A percentile compares a stretch with the other conserved stretches of the same genome.
Conservation (phyloP, 2,888 invertebrate species). For the Lathronympha strigana region DNA sequence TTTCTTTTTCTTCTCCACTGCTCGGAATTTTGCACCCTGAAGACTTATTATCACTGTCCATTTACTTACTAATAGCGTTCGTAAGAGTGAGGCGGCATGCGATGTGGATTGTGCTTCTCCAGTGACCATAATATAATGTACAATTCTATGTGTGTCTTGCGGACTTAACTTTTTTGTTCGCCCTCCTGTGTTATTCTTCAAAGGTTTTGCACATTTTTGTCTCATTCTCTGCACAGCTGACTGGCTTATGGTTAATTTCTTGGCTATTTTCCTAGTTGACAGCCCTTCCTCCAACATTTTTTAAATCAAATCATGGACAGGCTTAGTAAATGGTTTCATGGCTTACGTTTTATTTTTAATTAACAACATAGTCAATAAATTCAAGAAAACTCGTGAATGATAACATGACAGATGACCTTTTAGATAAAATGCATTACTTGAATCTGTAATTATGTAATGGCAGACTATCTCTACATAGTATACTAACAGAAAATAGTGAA, state of each 20-base stretch:
- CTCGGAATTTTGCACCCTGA: neutral
- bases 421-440: neutral
- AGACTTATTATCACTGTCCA: slow-evolving; percentile 1
- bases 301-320: neutral
- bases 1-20: slow-evolving; percentile 4
- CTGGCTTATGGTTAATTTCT: slow-evolving; percentile 8
- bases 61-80: slow-evolving; percentile 3
- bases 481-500: no score
- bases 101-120: slow-evolving; percentile 8
- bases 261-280: slow-evolving; percentile 8
- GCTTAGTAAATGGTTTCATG: neutral
- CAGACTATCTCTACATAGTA: neutral
- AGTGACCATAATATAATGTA: slow-evolving; percentile 10
- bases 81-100: slow-evolving; percentile 3
- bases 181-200: neutral
- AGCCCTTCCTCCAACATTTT: slow-evolving; percentile 1
- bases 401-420: slow-evolving; percentile 1
- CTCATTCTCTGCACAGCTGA: slow-evolving; percentile 6
- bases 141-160: neutral
- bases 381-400: neutral
- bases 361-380: neutral
- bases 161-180: slow-evolving; percentile 3
- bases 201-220: slow-evolving; percentile 9
- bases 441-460: slow-evolving; percentile 1
- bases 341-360: neutral